Base-by-base conservation (phyloP, 2,888 invertebrate genomes). In the Aradus depressus region DNA sequence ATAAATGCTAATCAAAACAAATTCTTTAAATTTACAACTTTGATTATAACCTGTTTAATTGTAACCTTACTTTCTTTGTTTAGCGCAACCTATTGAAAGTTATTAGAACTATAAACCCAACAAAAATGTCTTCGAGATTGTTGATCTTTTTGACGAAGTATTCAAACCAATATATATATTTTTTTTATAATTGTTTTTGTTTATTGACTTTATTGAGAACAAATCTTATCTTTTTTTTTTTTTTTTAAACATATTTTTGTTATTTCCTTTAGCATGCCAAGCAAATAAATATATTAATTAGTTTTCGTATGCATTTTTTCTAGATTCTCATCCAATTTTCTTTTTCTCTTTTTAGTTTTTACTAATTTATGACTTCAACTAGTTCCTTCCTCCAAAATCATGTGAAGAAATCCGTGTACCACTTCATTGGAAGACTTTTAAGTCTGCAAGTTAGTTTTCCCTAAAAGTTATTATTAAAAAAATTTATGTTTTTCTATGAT, bases 1-100 rank as follows among this genome's bases (percentile, higher is more conserved):
- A 28, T 8, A 28, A 10, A 10, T 28, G 8, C 8, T 10, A 10
- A 10, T 28, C 8, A 10, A 28, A 28, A 8, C 8, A 28, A 19
- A 2, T 14, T 32, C 4, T 21, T 8, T 32, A 44, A 28, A 32
- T 10, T 16, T 25, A 45, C n/a, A 47, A 35, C 37, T 47, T 18
- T 47, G 37, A 32, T 47, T 18, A 47, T 38, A 47, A 47, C 47
- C 47, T 47, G 21, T 12, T 25, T 37, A 26, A 16, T 18, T 4
- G 25, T 38, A 47, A 47, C 47, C 47, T 37, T 8, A 34, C 35
- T 45, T 19, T 38, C 34, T 47, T 32, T 47, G 47, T 47, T 47
- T 47, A 47, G 47, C 47, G 26, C 47, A 26, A 47, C 38, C 47
- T 47, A 47, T 23, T 47, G 47, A 38, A 35, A 22, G 47, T 47